These are phyloP conservation scores for Mastomys coucha DNA, from an alignment of 2,113 vertebrate species.

Conservation along the genomic window DNA sequence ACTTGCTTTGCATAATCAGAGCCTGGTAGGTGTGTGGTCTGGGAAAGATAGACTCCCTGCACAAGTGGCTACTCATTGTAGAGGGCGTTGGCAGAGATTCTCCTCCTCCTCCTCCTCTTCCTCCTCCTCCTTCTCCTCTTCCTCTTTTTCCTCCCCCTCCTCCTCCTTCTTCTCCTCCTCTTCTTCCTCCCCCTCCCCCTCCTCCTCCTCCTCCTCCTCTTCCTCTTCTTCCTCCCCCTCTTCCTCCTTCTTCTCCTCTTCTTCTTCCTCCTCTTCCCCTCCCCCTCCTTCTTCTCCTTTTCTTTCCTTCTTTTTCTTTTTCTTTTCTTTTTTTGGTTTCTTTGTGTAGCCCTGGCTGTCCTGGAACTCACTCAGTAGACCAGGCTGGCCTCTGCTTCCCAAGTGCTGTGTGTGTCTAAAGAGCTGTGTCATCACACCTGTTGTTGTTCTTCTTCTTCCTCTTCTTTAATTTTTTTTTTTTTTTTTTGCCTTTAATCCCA, in stretches of 20 bases:
- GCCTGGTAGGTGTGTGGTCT: neutral
- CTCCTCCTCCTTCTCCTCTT: neutral
- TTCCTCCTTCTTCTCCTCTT: neutral
- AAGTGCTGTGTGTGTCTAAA: neutral
- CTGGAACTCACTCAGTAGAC: neutral
- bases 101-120: neutral
- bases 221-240: neutral
- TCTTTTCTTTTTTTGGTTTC: neutral
- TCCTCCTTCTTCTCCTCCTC: fast-evolving
- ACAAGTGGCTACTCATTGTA: neutral
- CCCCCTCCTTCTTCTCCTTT: too few relatives aligned
- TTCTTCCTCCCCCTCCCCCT: neutral
- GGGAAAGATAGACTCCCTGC: neutral
- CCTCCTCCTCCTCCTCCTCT: too few relatives aligned
- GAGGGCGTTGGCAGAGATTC: neutral
- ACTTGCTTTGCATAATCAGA: neutral
- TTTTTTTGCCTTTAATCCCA: too few relatives aligned
- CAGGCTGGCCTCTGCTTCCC: too few relatives aligned
- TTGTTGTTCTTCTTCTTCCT: neutral
- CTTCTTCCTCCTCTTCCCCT: neutral
- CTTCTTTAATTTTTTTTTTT: neutral
- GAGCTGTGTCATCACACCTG: neutral
- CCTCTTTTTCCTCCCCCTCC: neutral
- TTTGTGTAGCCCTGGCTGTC: neutral
- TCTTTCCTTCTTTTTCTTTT: neutral